Base-by-base conservation (phyloP, 2,797 vertebrate genomes). In the Protosalanx chinensis region DNA sequence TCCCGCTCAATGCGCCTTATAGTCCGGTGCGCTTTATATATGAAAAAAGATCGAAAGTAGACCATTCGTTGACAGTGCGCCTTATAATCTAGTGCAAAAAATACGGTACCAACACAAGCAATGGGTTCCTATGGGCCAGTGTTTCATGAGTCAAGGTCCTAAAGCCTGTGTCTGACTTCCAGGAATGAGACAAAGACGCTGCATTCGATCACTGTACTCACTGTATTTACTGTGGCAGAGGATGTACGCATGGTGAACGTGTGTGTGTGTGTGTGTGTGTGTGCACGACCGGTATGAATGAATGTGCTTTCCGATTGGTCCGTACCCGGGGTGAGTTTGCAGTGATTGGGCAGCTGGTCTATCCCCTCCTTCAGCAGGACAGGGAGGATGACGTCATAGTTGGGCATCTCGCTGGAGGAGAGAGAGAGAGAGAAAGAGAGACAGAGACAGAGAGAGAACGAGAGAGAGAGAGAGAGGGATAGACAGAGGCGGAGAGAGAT, bases 261-360 rank as follows among this genome's bases (percentile, higher is more conserved):
- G 18, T 15, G 16, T 5, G 51, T 53, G 51, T 10, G 2, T 4
- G 7, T 53, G 51, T 2, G 4, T 16, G 23, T 27, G 23, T 27
- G 23, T 27, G 23, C 23, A 27, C 1, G 23, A 27, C 23, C 23
- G 23, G 23, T 16, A 15, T n/a, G 51, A 56, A n/a, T n/a, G 15
- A 56, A n/a, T n/a, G 18, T 1, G 51, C 4, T n/a, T 56, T n/a
- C 51, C 6, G 18, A 56, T 56, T 56, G 51, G 51, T n/a, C 51
- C 15, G 51, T 91, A 97, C 96, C 96, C 93, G 96, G 95, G 51
- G 94, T 97, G 72, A 97, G 94, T 74, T 86, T 93, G 88, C 96
- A 97, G 85, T 94, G 93, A 62, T 94, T 91, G 4, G 94, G 94
- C n/a, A 98, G 91, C 70, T 73, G 82, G 68, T 96, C 93, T 65